These are phyloP conservation scores for Nasonovia ribisnigri DNA, from an alignment of 2,888 invertebrate genomes.

Conservation along the genomic window DNA sequence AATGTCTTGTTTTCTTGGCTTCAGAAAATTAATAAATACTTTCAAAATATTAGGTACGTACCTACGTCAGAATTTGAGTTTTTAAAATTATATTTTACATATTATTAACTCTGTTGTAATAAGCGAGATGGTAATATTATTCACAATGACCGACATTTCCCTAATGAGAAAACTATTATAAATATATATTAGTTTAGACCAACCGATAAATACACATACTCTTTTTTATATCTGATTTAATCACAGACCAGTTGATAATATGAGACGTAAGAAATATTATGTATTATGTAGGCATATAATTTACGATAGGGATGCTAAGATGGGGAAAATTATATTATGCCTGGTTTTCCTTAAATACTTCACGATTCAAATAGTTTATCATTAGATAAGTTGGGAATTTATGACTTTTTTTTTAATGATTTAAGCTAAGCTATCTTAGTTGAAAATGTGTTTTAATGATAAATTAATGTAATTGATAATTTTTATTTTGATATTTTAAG, in stretches of 20 bases:
- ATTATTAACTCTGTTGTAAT: background rate
- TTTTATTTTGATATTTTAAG: background rate
- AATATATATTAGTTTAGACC: background rate
- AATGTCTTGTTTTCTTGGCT: background rate
- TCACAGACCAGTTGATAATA: background rate
- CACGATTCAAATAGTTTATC: background rate
- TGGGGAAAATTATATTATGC: background rate
- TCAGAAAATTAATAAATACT: background rate
- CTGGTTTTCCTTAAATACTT: background rate
- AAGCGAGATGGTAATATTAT: background rate
- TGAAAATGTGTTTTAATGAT: background rate
- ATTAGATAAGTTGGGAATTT: too few species aligned
- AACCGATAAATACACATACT: background rate
- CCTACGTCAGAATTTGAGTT: background rate
- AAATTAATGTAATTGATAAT: background rate
- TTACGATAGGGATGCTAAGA: background rate
- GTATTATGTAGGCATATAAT: background rate
- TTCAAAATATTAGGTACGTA: background rate
- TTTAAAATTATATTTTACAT: background rate
- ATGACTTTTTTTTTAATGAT: too few species aligned
- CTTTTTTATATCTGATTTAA: background rate
- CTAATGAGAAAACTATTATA: background rate
- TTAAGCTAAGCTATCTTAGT: background rate
- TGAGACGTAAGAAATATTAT: too few species aligned
- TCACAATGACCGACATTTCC: background rate